phyloP scores from a whole-genome alignment of 1,140 invertebrate species.

The Dinothrombium tinctorium region DNA sequence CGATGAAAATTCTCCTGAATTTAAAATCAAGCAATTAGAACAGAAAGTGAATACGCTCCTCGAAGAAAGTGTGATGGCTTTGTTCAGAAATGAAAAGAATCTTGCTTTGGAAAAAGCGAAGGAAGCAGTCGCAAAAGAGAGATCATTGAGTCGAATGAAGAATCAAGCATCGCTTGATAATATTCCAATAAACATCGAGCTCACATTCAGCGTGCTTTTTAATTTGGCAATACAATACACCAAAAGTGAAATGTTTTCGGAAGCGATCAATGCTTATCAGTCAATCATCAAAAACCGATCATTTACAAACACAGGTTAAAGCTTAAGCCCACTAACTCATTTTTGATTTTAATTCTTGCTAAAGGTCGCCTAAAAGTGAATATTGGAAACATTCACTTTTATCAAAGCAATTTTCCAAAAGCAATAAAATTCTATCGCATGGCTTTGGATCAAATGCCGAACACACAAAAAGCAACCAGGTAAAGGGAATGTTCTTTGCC shows the following conservation, averaged over 20 bases:
- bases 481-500: conserved; percentile 19
- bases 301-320: conserved; percentile 41
- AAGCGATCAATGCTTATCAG: conserved; percentile 85
- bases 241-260: conserved; percentile 75
- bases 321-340: background rate
- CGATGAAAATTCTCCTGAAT: conserved; percentile 35
- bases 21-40: conserved; percentile 58
- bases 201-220: conserved; percentile 30
- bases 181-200: conserved; percentile 12
- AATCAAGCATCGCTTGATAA: conserved; percentile 34
- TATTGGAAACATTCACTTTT: conserved; percentile 94
- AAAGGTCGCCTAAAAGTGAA: conserved; percentile 72
- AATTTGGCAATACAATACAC: conserved; percentile 82
- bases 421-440: conserved; percentile 94
- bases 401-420: conserved; percentile 75
- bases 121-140: conserved; percentile 78
- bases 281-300: conserved; percentile 59
- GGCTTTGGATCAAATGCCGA: conserved; percentile 83
- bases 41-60: conserved; percentile 55
- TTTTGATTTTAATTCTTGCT: conserved; percentile 13
- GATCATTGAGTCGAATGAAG: conserved; percentile 59
- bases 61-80: conserved; percentile 46
- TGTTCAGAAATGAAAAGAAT: conserved; percentile 27
- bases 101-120: conserved; percentile 69
- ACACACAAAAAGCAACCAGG: conserved; percentile 68